Percentiles rank a stretch among this genome's conserved stretches.
phyloP scores from a whole-genome alignment of 2,113 vertebrate genomes.

The Cairina moschata region DNA sequence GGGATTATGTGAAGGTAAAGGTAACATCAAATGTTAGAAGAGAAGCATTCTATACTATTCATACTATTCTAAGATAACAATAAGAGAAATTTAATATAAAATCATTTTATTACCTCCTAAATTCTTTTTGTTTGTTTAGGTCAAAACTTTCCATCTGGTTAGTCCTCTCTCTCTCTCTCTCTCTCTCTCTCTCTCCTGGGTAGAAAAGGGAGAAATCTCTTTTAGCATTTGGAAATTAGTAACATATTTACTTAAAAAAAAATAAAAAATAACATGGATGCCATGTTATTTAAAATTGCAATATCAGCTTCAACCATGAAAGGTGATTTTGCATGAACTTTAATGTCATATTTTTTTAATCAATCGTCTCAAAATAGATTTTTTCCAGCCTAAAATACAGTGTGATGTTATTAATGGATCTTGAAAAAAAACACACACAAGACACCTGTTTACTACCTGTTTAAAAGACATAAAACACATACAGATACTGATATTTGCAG shows the following conservation, averaged over 20 bases:
- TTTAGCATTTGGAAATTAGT: not conserved
- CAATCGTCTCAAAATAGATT: constrained; percentile 39
- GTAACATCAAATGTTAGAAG: not conserved
- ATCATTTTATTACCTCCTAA: not conserved
- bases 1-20: not conserved
- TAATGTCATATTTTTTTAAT: constrained; percentile 8
- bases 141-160: not conserved
- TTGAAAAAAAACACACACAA: not conserved
- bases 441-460: not conserved
- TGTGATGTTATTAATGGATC: not conserved
- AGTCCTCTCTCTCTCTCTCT: too few species aligned
- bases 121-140: not conserved
- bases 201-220: not conserved
- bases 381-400: not conserved
- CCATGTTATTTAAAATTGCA: not conserved
- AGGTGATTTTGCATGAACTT: not conserved
- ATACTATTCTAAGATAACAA: not conserved
- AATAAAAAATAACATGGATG: not conserved
- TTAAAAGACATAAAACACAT: not conserved
- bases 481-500: not conserved
- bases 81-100: not conserved
- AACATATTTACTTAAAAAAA: not conserved
- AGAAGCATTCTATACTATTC: not conserved
- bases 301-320: constrained; percentile 7
- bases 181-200: too few species aligned